phyloP scores from a whole-genome alignment of 2,888 invertebrate species.

The Ganaspis brasiliensis region DNA sequence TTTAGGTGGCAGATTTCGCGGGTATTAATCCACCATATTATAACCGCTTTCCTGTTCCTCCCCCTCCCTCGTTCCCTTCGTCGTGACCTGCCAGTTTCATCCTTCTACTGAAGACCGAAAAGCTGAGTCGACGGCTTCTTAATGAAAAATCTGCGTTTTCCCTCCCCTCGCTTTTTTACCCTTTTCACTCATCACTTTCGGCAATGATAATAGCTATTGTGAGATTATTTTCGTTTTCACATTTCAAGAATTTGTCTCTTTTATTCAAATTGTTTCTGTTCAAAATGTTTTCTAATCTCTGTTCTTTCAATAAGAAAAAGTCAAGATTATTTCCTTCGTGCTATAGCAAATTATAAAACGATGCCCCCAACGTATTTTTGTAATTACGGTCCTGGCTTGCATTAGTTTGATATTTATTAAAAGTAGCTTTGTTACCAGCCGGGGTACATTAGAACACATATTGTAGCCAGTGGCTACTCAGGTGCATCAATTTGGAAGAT shows the following conservation, averaged over 20 bases:
- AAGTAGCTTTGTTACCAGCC: no score
- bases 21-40: slow-evolving; percentile 80
- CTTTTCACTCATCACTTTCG: slow-evolving; percentile 54
- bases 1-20: slow-evolving; percentile 80
- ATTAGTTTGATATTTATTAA: no score
- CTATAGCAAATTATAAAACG: background rate
- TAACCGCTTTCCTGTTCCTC: slow-evolving; percentile 68
- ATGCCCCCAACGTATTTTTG: no score
- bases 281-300: no score
- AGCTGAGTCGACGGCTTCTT: slow-evolving; percentile 80
- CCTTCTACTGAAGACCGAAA: slow-evolving; percentile 68
- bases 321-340: no score
- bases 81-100: slow-evolving; percentile 64
- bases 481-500: no score
- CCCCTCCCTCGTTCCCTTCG: slow-evolving; percentile 65
- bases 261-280: no score
- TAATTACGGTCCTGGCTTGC: no score
- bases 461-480: no score
- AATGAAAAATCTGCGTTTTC: slow-evolving; percentile 80
- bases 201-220: slow-evolving; percentile 54
- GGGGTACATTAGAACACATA: no score
- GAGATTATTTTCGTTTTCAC: slow-evolving; percentile 19
- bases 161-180: slow-evolving; percentile 59
- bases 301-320: no score
- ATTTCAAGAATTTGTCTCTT: background rate